These are phyloP conservation scores for Noctua janthina DNA, from an alignment of 2,888 invertebrate species.

Conservation along the genomic window DNA sequence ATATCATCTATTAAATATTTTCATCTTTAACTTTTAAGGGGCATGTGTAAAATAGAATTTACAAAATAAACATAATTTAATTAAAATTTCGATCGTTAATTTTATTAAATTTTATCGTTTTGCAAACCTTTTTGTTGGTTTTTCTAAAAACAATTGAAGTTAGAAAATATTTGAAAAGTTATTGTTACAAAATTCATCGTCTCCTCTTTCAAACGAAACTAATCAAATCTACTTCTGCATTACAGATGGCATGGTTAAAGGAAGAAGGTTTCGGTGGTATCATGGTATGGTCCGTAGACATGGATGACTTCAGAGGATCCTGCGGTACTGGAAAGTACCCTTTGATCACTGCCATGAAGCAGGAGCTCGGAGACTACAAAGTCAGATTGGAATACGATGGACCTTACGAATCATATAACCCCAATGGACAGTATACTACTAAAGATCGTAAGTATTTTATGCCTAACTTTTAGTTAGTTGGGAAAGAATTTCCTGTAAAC, in stretches of 20 bases:
- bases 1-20: not conserved
- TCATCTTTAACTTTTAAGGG: not conserved
- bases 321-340: conserved; percentile 98
- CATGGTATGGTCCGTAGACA: conserved; percentile 99
- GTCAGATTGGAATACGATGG: conserved; percentile 96
- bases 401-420: conserved; percentile 94
- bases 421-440: conserved; percentile 95
- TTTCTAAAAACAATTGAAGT: not conserved
- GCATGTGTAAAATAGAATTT: not conserved
- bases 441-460: conserved; percentile 95
- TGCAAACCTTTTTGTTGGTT: not conserved
- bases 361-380: conserved; percentile 95
- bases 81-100: too few relatives aligned
- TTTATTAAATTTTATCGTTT: too few relatives aligned
- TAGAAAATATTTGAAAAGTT: not conserved
- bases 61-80: not conserved
- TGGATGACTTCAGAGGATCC: conserved; percentile 98
- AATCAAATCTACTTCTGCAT: conserved; percentile 4
- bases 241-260: conserved; percentile 97
- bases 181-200: not conserved
- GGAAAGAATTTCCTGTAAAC: not conserved
- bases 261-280: conserved; percentile 98
- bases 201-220: not conserved
- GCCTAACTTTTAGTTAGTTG: not conserved
- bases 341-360: conserved; percentile 95